A percentile compares a stretch with the other conserved stretches of the same genome.
phyloP scores from a whole-genome alignment of 2,797 vertebrate species.

The Odontamblyopus rebecca region DNA sequence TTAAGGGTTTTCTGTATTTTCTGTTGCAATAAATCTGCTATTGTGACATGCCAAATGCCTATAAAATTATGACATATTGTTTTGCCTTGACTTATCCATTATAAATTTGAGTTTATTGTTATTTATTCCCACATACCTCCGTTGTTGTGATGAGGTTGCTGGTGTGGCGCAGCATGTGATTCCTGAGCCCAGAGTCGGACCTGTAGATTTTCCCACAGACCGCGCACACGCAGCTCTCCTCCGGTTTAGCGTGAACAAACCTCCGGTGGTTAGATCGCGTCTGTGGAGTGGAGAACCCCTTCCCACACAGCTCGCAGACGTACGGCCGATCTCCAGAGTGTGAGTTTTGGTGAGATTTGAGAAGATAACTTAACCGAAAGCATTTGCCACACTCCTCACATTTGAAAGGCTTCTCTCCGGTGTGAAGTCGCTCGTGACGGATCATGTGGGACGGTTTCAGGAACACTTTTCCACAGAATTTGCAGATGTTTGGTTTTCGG shows the following conservation, averaged over 20 bases:
- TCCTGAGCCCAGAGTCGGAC: conserved; percentile 4
- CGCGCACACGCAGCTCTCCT: not conserved
- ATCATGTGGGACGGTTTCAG: conserved; percentile 6
- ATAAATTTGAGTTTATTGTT: no score
- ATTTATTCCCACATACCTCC: not conserved
- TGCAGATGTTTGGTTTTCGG: conserved; percentile 6
- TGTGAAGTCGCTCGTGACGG: conserved; percentile 2
- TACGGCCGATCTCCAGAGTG: conserved; percentile 3
- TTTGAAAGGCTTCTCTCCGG: conserved; percentile 2
- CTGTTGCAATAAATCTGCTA: no score
- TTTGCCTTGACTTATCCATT: no score
- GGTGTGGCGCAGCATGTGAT: conserved; percentile 6
- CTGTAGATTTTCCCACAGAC: not conserved
- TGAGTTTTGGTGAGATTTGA: not conserved
- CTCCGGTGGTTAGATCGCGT: not conserved
- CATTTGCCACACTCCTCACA: not conserved
- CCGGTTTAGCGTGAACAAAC: conserved; percentile 1
- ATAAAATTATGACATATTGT: no score
- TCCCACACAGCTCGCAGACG: conserved; percentile 4
- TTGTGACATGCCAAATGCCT: no score
- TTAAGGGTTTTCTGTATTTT: no score
- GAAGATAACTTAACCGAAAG: not conserved
- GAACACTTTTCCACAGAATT: not conserved
- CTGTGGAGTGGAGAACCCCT: not conserved
- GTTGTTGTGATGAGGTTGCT: not conserved